Evolutionary conservation across 2,113 vertebrate genomes (phyloP).

Genomic region (Burhinus bistriatus): DNA sequence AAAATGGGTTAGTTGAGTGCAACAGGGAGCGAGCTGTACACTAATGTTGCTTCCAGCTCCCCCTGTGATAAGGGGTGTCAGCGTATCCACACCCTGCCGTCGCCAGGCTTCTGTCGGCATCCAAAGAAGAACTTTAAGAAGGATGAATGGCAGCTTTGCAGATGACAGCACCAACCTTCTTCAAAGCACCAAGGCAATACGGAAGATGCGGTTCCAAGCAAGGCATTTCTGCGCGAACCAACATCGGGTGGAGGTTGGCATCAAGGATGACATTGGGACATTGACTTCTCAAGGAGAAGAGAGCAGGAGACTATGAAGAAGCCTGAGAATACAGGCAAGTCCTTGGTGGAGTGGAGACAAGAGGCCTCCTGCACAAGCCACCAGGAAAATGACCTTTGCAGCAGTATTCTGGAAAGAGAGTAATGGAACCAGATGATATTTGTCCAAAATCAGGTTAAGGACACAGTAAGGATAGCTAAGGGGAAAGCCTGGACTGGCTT

Average conservation of each 20-base stretch:
- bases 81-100: rapidly evolving
- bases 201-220: neutral
- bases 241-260: neutral
- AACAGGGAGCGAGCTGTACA: neutral
- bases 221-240: neutral
- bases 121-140: neutral
- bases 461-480: too few relatives aligned
- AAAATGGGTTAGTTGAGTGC: neutral
- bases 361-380: neutral
- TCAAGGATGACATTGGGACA: neutral
- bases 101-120: neutral
- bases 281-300: too few relatives aligned
- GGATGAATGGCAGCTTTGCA: neutral
- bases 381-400: neutral
- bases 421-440: neutral
- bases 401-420: neutral
- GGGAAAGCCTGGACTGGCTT: neutral
- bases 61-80: too few relatives aligned
- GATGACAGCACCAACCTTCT: neutral
- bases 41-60: neutral
- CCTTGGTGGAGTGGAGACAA: neutral
- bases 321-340: too few relatives aligned
- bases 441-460: neutral
- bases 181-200: neutral
- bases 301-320: neutral